A percentile compares a stretch with the other conserved stretches of the same genome.
These are phyloP conservation scores for Rotaria socialis DNA, from an alignment of 2,888 invertebrate species.

Conservation along the genomic window DNA sequence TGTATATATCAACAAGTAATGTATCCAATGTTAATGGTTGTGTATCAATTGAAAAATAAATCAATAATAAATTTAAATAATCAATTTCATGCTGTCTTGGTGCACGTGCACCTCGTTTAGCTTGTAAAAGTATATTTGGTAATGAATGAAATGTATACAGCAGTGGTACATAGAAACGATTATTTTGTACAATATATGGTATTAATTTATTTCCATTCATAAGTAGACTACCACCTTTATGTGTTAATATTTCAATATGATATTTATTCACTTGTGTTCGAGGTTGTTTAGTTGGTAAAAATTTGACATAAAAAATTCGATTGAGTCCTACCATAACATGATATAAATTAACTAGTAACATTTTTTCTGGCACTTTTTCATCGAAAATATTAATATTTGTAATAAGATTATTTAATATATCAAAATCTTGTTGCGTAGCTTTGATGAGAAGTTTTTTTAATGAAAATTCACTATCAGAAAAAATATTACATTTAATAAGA, in stretches of 20 bases:
- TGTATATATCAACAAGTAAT: slow-evolving; percentile 5
- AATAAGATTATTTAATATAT: slow-evolving; percentile 18
- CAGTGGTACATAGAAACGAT: slow-evolving; percentile 11
- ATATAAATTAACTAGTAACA: neutral
- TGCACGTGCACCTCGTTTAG: slow-evolving; percentile 25
- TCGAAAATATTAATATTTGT: slow-evolving; percentile 31
- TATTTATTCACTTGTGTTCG: slow-evolving; percentile 33
- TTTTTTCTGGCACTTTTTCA: slow-evolving; percentile 23
- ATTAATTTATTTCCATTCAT: neutral
- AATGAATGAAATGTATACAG: slow-evolving; percentile 11
- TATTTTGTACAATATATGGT: slow-evolving; percentile 16
- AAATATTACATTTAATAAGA: slow-evolving; percentile 20
- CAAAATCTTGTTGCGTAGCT: slow-evolving; percentile 30
- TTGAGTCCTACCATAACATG: neutral
- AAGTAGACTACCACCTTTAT: slow-evolving; percentile 1
- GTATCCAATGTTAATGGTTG: neutral
- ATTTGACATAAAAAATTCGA: neutral
- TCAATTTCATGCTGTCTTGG: slow-evolving; percentile 35
- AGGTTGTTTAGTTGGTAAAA: slow-evolving; percentile 11
- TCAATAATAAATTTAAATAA: slow-evolving; percentile 28
- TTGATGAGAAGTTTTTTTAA: neutral
- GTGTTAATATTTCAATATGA: neutral
- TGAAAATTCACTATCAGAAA: slow-evolving; percentile 6
- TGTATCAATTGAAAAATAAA: slow-evolving; percentile 21
- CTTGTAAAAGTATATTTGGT: neutral